Base-by-base conservation (phyloP, 2,888 invertebrate species). In the Lithophane semibrunnea region DNA sequence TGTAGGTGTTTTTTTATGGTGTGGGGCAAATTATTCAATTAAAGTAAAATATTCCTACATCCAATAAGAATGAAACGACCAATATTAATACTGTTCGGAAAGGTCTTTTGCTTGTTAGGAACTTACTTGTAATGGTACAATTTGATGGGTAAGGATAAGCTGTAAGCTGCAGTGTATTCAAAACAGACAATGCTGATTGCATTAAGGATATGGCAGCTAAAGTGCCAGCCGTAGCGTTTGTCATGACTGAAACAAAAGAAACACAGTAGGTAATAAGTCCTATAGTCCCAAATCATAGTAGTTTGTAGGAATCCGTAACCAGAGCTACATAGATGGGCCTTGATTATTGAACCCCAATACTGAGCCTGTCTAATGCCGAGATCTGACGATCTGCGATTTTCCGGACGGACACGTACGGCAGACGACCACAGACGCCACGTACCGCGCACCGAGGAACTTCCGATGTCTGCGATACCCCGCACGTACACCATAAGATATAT, bases 231-330 rank as follows among this genome's bases (percentile, higher is more conserved):
- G 85, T 12, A 24, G 85, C 85, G 42, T 85, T 21, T 3, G 75
- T 21, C 85, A 82, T 82, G 13, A 37, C 80, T 80, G 44, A 54
- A 83, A 83, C 42, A 66, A 49, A 70, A 77, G 1, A 56, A 58
- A 18, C 44, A 0, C 21, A 18, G 3, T 61, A 7, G 13, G 2
- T 61, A 3, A 24, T 75, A 8, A 71, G 24, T 56, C n/a, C 0
- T 5, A 1, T 12, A 21, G 3, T 56, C 2, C 13, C 24, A 24
- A 58, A 24, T 58, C 24, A 58, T n/a, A 12, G n/a, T 5, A 12
- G 24, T 58, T 58, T 5, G 2, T 58, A 58, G 58, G 24, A 52
- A 9, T 21, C 52, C 18, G 52, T 9, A 52, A 18, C 7, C 52
- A 7, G 18, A 21, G 52, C 18, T 18, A 16, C 37, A 37, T 2